These are phyloP conservation scores for Athrips mouffetella DNA, from an alignment of 2,888 invertebrate genomes.

Conservation along the genomic window DNA sequence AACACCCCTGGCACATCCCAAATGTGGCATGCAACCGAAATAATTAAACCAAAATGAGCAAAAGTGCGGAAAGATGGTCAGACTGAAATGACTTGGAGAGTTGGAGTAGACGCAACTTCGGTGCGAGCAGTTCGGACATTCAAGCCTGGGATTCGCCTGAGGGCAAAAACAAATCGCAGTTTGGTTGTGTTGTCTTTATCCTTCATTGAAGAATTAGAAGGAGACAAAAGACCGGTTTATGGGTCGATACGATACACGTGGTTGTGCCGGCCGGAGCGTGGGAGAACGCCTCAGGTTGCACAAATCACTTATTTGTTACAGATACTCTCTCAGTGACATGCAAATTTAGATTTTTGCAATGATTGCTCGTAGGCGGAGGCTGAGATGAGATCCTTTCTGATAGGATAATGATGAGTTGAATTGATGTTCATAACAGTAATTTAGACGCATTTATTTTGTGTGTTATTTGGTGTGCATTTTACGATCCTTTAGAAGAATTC, in stretches of 20 bases:
- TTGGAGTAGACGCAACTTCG: background rate
- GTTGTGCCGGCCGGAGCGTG: conserved; percentile 45
- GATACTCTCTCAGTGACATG: conserved; percentile 36
- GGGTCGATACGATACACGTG: conserved; percentile 31
- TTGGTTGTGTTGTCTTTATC: too few relatives aligned
- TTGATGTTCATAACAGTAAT: background rate
- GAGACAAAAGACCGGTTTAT: conserved; percentile 25
- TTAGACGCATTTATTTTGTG: background rate
- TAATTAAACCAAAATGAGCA: conserved; percentile 24
- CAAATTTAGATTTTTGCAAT: conserved; percentile 55
- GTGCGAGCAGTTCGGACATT: background rate
- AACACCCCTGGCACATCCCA: conserved; percentile 22
- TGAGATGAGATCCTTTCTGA: conserved; percentile 37
- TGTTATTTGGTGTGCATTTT: background rate
- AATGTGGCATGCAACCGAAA: conserved; percentile 35
- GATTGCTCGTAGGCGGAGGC: conserved; percentile 41
- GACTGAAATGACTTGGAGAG: background rate
- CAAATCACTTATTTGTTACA: conserved; percentile 34
- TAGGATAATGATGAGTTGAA: conserved; percentile 20
- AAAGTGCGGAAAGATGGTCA: too few relatives aligned
- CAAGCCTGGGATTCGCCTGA: conserved; percentile 8
- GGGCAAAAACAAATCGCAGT: too few relatives aligned
- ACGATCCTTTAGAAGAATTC: background rate
- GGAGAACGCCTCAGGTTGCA: conserved; percentile 55
- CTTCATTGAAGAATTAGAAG: conserved; percentile 39